phyloP scores from a whole-genome alignment of 2,113 vertebrate species.

The Callipepla californica region DNA sequence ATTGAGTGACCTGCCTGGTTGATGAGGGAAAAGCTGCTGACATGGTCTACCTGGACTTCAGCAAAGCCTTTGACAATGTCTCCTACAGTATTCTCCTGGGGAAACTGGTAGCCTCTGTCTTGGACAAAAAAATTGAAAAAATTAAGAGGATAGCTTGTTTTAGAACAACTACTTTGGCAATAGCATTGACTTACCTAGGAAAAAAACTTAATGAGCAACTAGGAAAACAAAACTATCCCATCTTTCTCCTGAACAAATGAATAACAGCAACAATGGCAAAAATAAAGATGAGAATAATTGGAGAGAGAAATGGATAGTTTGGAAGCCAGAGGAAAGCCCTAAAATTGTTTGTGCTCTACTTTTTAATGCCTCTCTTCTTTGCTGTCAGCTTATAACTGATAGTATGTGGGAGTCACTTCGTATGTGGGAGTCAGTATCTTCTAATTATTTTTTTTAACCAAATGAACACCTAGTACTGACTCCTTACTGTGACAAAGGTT shows the following conservation, averaged over 20 bases:
- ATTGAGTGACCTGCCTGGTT: too few species aligned
- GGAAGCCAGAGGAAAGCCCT: background rate
- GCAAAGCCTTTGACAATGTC: too few species aligned
- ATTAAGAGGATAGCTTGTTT: background rate
- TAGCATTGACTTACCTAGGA: background rate
- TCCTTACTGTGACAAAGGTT: background rate
- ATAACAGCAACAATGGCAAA: background rate
- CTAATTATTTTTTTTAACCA: background rate
- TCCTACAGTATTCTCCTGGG: too few species aligned
- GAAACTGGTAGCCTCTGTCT: too few species aligned
- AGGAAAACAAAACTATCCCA: background rate
- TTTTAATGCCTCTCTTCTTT: background rate
- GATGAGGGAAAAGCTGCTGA: too few species aligned
- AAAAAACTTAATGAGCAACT: background rate
- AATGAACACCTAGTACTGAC: background rate
- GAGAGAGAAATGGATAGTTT: background rate
- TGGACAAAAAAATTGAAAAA: too few species aligned
- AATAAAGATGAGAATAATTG: background rate
- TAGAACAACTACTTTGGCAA: background rate
- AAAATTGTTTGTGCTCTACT: background rate
- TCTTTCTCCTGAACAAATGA: background rate
- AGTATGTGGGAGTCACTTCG: background rate
- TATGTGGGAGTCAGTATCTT: background rate
- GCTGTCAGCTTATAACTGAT: background rate
- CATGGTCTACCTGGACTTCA: too few species aligned